Percentiles rank a stretch among this genome's conserved stretches.
Evolutionary conservation across 2,888 invertebrate species (phyloP).

Genomic region (Lepidochitona cinerea): DNA sequence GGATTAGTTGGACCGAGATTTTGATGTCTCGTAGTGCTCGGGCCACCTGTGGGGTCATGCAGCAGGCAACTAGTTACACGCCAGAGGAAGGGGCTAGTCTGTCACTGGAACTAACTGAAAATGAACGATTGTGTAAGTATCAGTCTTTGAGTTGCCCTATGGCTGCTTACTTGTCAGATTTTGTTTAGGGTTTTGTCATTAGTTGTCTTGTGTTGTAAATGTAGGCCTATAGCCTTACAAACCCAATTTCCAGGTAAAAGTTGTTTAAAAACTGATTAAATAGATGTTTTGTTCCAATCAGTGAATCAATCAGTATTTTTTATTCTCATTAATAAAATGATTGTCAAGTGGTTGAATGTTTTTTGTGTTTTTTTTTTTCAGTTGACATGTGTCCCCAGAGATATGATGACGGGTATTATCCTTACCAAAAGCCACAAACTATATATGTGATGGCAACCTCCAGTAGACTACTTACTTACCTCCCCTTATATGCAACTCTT

Average conservation of each 20-base stretch:
- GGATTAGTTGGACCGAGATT: conserved; percentile 92
- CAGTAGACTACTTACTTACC: neutral
- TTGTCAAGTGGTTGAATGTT: neutral
- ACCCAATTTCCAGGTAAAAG: too few species aligned
- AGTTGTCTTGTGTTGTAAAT: too few species aligned
- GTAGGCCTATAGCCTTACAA: too few species aligned
- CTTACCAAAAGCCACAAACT: conserved; percentile 61
- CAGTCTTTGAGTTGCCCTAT: conserved; percentile 84
- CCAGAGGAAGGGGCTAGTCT: conserved; percentile 90
- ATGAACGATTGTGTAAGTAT: conserved; percentile 87
- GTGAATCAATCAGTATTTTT: too few species aligned
- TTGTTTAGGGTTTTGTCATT: too few species aligned
- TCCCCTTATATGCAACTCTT: neutral
- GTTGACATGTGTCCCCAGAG: conserved; percentile 97
- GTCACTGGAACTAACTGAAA: conserved; percentile 90
- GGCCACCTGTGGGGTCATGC: conserved; percentile 89
- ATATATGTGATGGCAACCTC: conserved; percentile 55
- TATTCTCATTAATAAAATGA: too few species aligned
- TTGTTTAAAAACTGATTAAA: too few species aligned
- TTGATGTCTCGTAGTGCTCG: conserved; percentile 90
- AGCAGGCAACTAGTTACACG: conserved; percentile 91
- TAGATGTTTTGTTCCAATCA: too few species aligned
- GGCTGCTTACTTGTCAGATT: too few species aligned
- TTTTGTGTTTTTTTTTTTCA: conserved; percentile 65
- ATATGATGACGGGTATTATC: conserved; percentile 87